These are phyloP conservation scores for Trochalopteron elliotii DNA, from an alignment of 2,113 vertebrate species.

Conservation along the genomic window DNA sequence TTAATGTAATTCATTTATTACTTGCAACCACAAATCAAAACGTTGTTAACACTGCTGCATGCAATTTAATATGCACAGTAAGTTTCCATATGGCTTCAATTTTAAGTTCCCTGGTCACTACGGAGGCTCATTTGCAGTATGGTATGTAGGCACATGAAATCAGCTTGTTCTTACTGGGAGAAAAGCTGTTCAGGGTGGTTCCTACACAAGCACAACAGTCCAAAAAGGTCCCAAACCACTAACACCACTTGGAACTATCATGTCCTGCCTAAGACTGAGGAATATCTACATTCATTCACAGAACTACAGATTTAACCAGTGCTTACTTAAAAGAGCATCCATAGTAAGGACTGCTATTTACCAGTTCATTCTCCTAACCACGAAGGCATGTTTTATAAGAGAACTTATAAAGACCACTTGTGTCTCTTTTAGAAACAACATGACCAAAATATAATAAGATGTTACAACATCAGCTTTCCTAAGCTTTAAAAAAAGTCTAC, in stretches of 20 bases:
- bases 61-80: constrained; percentile 76
- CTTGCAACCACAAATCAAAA: constrained; percentile 82
- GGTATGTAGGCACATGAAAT: neutral
- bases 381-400: neutral
- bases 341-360: neutral
- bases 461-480: neutral
- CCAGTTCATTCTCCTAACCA: neutral
- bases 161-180: neutral
- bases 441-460: neutral
- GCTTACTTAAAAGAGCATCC: neutral
- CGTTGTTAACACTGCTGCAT: constrained; percentile 75
- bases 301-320: neutral
- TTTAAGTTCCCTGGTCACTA: constrained; percentile 73
- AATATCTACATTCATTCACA: neutral
- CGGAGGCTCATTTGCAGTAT: constrained; percentile 37
- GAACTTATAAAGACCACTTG: neutral
- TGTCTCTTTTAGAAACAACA: neutral
- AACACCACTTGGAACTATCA: neutral
- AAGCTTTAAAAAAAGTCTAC: neutral
- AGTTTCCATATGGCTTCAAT: constrained; percentile 78
- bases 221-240: neutral
- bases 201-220: neutral
- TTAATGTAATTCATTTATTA: constrained; percentile 85
- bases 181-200: neutral
- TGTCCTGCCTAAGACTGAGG: neutral